phyloP scores from a whole-genome alignment of 2,113 vertebrate genomes.

The Gasterosteus aculeatus region DNA sequence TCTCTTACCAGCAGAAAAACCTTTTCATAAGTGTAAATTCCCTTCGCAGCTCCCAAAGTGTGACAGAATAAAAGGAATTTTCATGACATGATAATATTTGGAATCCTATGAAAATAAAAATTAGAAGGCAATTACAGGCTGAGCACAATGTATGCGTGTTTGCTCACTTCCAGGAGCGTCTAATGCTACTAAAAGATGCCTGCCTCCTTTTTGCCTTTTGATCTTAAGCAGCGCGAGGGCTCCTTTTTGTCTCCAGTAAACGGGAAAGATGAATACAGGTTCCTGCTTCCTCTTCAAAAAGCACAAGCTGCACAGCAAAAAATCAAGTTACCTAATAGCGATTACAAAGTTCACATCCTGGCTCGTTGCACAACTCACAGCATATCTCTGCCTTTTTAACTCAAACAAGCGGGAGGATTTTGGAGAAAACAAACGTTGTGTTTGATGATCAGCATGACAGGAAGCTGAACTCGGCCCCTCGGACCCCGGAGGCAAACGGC shows the following conservation, averaged over 20 bases:
- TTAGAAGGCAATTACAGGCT: not conserved
- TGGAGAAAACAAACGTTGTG: not conserved
- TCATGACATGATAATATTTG: not conserved
- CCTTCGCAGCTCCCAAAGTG: not conserved
- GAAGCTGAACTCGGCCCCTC: conserved; percentile 29
- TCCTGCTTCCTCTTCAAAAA: conserved; percentile 44
- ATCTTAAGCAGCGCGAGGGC: conserved; percentile 39
- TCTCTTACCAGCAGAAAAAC: not conserved
- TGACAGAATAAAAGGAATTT: not conserved
- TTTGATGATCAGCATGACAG: conserved; percentile 36
- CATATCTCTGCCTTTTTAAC: conserved; percentile 26
- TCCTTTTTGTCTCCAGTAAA: conserved; percentile 50
- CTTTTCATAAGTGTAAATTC: not conserved
- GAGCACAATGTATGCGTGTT: not conserved
- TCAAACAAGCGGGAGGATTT: not conserved
- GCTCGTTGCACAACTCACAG: conserved; percentile 50
- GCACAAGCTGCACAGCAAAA: conserved; percentile 37
- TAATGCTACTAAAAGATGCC: conserved; percentile 27
- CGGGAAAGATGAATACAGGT: conserved; percentile 67
- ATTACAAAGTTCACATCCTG: conserved; percentile 41
- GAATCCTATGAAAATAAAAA: not conserved
- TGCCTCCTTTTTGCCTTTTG: conserved; percentile 20
- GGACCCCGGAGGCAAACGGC: conserved; percentile 10
- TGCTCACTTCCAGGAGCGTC: not conserved
- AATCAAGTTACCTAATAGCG: conserved; percentile 36